phyloP scores from a whole-genome alignment of 2,113 vertebrate species.

The Corvus moneduloides region DNA sequence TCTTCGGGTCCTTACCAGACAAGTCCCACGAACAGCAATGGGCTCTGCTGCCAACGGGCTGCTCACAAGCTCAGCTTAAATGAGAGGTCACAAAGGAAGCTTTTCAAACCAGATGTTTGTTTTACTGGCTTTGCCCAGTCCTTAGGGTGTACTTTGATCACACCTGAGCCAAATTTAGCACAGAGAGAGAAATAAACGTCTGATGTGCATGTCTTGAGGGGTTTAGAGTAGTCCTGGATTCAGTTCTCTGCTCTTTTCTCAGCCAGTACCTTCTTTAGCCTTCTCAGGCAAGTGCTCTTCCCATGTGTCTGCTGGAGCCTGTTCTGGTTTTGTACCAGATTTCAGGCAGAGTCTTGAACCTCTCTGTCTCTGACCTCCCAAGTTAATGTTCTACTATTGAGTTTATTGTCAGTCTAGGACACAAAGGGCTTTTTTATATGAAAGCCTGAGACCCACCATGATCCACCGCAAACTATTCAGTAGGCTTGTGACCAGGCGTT shows the following conservation, averaged over 20 bases:
- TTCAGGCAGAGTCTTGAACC: not conserved
- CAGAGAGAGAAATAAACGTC: not conserved
- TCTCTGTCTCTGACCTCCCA: not conserved
- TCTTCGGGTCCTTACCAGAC: not conserved
- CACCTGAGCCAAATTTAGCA: not conserved
- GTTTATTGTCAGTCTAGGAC: not conserved
- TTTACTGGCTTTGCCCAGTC: constrained; percentile 11
- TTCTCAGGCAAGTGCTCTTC: not conserved
- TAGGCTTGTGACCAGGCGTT: not conserved
- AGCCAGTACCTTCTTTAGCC: not conserved
- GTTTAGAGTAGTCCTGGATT: not conserved
- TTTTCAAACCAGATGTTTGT: not conserved
- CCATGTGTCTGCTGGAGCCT: not conserved
- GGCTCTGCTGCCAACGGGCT: not conserved
- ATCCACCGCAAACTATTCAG: not conserved
- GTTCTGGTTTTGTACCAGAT: not conserved
- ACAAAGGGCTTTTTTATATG: not conserved
- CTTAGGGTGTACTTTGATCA: constrained; percentile 45
- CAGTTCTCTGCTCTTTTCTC: not conserved
- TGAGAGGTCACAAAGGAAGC: not conserved
- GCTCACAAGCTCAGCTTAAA: not conserved
- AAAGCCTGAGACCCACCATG: not conserved
- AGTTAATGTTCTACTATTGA: not conserved
- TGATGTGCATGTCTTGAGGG: not conserved
- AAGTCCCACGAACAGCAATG: not conserved